Evolutionary conservation across 2,797 vertebrate genomes (phyloP), one percentile per base, ranked within the genome.

Genomic region (Cetoscarus ocellatus): DNA sequence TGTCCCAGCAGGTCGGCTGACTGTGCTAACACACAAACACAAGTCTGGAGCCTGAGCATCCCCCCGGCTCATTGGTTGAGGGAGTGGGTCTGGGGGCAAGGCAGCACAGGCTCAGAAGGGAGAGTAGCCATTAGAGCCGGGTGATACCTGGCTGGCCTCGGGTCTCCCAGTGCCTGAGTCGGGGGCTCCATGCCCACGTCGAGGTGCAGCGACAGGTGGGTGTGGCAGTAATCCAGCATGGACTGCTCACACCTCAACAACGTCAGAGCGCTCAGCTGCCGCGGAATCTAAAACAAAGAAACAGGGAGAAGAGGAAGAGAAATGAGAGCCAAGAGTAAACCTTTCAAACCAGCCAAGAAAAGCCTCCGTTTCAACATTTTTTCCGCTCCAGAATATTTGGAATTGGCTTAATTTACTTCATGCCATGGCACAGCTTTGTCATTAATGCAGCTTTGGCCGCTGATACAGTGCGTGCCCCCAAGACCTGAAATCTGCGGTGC

Each of bases 161-260:
- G 80, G 70, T 83, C 86, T 73, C 88, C 92, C 77, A 76, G 82
- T 35, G 70, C 81, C 86, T 77, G 89, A 79, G 81, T 66, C 45
- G 94, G 84, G 3, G 92, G 84, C 38, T 96, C 95, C 12, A 93
- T 95, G 56, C 94, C 94, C 92, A 95, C 90, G 86, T 93, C 93
- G 70, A 96, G 91, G 45, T 95, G 97, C 80, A 97, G 94, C 5
- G 95, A 95, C 91, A 96, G 96, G 88, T 97, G 97, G 73, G 96
- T 95, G 70, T 96, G 97, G 95, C 97, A 97, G 95, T 96, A 96
- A 77, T 97, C 94, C 19, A 97, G 92, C 77, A 96, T 87, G 0
- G 96, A 96, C 84, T 94, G 96, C 83, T 98, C 97, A 14, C 96
- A 98, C 92, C 95, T 95, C 93, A 96, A 97, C 82, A 96, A 95